Evolutionary conservation across 1,140 invertebrate genomes (phyloP), one percentile per base, ranked within the genome.

Genomic region (Euglossa dilemma): DNA sequence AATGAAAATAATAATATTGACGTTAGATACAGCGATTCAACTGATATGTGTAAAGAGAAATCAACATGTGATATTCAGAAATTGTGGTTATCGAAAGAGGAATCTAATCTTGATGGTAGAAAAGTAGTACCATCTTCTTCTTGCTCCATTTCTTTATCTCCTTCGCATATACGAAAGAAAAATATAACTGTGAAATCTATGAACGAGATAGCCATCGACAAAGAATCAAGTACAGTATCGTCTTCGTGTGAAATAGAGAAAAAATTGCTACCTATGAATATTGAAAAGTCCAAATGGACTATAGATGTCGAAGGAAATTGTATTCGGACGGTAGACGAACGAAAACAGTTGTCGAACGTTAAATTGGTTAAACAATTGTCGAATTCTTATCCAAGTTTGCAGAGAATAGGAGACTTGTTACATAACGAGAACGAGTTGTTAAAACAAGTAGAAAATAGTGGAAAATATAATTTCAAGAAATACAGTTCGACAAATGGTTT

Each of bases 51-150:
- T 16, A 11, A 25, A 14, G 9, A 12, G 36, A 7, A 2, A 18
- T 14, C 20, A 9, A 50, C 9, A 2, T 64, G 18, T 18, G 36
- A 52, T 18, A 77, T 54, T 73, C 25, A 72, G 7, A 94, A 92
- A 47, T 88, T 96, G 67, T 95, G 95, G 0, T 91, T 95, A 2
- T 67, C 43, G 7, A 94, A 96, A 74, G 95, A 96, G 78, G 96
- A 95, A 91, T 95, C 94, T 0, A 95, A 95, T 85, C 93, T 95
- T 63, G 95, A 94, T 72, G 92, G 93, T 43, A 69, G 74, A 0
- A 79, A 91, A n/a, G 92, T 8, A n/a, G 23, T 16, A 11, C n/a
- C 28, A 8, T 20, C 14, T 23, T 11, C 45, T 23, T 25, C 11
- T 25, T 12, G n/a, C 16, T 72, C 70, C 36, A 11, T 18, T 12